These are phyloP conservation scores for Grallaria varia DNA, from an alignment of 2,113 vertebrate genomes.

Conservation along the genomic window DNA sequence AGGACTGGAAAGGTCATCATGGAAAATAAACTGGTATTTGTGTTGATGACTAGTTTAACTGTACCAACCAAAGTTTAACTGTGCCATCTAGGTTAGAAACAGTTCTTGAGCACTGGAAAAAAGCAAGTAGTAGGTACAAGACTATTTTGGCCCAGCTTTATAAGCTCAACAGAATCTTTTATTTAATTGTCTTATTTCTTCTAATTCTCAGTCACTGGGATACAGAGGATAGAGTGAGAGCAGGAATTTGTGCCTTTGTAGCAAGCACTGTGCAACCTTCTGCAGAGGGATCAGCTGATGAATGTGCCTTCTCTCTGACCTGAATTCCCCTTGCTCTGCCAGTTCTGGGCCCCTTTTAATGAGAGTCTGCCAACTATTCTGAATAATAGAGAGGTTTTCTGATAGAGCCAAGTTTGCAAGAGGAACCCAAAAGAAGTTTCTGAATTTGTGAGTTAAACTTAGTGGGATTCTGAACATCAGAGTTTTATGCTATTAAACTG, in stretches of 20 bases:
- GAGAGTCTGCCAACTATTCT: background rate
- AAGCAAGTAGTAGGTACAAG: background rate
- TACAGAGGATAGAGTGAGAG: background rate
- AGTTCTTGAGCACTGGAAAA: background rate
- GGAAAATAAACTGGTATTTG: conserved; percentile 8
- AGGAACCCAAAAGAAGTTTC: background rate
- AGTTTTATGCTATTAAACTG: background rate
- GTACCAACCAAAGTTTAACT: background rate
- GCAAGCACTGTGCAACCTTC: background rate
- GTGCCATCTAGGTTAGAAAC: background rate
- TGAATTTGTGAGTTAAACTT: background rate
- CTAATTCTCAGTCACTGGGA: background rate
- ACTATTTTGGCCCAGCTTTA: background rate
- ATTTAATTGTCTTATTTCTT: background rate
- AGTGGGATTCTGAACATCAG: background rate
- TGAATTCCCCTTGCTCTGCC: background rate
- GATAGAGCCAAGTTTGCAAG: background rate
- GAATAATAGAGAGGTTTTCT: background rate
- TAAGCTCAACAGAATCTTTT: background rate
- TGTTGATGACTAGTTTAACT: background rate
- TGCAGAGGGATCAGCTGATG: background rate
- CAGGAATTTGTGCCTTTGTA: background rate
- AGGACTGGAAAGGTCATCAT: background rate
- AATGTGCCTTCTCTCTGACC: background rate
- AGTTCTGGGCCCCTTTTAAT: conserved; percentile 4